A percentile compares a stretch with the other conserved stretches of the same genome.
These are phyloP conservation scores for Eumerus sabulonum DNA, from an alignment of 2,888 invertebrate genomes.

Conservation along the genomic window DNA sequence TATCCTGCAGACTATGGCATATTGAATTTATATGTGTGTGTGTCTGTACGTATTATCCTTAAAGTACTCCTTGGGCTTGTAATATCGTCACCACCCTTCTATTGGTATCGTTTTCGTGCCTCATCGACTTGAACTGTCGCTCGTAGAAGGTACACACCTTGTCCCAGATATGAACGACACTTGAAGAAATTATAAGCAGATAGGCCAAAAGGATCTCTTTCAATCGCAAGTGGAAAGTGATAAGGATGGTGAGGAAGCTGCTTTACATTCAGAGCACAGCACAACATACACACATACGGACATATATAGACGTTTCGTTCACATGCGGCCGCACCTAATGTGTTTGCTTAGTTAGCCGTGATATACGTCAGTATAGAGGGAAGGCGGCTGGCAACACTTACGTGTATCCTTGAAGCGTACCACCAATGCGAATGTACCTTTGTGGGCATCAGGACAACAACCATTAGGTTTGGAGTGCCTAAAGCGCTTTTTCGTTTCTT, in stretches of 20 bases:
- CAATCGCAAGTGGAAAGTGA: slow-evolving; percentile 49
- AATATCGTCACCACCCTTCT: slow-evolving; percentile 24
- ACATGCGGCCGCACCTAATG: slow-evolving; percentile 43
- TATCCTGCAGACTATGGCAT: slow-evolving; percentile 67
- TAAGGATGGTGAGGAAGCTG: slow-evolving; percentile 44
- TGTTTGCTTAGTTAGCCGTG: slow-evolving; percentile 67
- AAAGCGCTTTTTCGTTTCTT: slow-evolving; percentile 43
- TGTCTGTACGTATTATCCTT: slow-evolving; percentile 25
- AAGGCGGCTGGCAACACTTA: slow-evolving; percentile 50
- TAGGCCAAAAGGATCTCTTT: slow-evolving; percentile 62
- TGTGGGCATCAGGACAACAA: slow-evolving; percentile 54
- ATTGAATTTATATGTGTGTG: slow-evolving; percentile 67
- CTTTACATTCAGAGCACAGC: slow-evolving; percentile 64
- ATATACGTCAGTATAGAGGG: slow-evolving; percentile 19
- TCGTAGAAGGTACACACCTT: slow-evolving; percentile 52
- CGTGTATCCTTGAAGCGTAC: slow-evolving; percentile 47
- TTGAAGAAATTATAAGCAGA: slow-evolving; percentile 67
- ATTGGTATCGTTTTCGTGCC: slow-evolving; percentile 24
- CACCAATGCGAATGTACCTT: slow-evolving; percentile 53
- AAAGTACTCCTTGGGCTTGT: slow-evolving; percentile 43
- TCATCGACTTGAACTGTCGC: slow-evolving; percentile 31
- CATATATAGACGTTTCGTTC: no score
- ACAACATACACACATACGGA: slow-evolving; percentile 10
- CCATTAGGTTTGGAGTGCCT: slow-evolving; percentile 43
- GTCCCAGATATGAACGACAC: slow-evolving; percentile 68